These are phyloP conservation scores for Cephus sareptanus DNA, from an alignment of 2,888 invertebrate species.

Conservation along the genomic window DNA sequence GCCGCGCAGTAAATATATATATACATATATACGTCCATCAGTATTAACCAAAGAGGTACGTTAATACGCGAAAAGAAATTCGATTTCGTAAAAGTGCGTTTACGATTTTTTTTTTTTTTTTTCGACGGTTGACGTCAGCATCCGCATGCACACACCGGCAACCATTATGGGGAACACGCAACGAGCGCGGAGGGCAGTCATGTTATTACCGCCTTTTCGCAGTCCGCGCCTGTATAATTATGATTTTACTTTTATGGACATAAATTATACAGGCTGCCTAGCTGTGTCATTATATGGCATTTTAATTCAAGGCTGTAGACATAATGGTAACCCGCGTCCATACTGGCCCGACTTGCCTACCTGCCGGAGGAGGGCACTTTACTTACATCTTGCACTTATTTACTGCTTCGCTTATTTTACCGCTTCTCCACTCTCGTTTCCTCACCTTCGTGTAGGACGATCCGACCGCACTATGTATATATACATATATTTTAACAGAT, in stretches of 20 bases:
- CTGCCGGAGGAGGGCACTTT: constrained; percentile 39
- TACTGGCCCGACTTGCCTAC: constrained; percentile 40
- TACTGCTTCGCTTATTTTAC: constrained; percentile 23
- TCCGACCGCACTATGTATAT: background rate
- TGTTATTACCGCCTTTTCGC: constrained; percentile 63
- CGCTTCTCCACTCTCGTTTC: constrained; percentile 20
- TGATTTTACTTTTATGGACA: constrained; percentile 66
- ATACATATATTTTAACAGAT: background rate
- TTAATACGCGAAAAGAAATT: background rate
- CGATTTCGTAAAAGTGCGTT: constrained; percentile 18
- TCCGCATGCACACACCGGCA: constrained; percentile 20
- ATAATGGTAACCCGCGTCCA: constrained; percentile 57
- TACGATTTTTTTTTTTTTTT: constrained; percentile 6
- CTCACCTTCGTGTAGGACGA: constrained; percentile 4
- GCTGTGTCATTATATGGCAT: constrained; percentile 65
- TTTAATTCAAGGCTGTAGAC: constrained; percentile 64
- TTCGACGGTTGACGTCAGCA: constrained; percentile 15
- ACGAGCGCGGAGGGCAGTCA: constrained; percentile 43
- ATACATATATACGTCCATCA: background rate
- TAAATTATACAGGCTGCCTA: constrained; percentile 61
- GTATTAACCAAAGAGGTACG: background rate
- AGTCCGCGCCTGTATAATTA: constrained; percentile 62
- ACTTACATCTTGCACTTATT: constrained; percentile 6
- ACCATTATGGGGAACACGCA: constrained; percentile 39
- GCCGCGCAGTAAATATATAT: background rate